Base-by-base conservation (phyloP, 2,888 invertebrate species). In the Periphyllus acericola region DNA sequence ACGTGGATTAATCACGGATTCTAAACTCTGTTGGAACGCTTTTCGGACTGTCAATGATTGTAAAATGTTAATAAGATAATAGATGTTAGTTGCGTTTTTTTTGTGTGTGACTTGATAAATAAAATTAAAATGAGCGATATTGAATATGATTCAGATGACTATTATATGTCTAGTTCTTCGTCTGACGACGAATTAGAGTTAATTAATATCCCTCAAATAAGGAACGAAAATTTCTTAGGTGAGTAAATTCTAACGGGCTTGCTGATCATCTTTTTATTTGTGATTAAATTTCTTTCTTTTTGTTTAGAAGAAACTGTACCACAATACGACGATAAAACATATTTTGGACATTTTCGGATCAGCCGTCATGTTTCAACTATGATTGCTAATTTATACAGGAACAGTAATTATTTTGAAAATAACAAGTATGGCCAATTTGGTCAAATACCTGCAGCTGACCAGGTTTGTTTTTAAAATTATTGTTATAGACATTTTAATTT, bases 161-260 rank as follows among this genome's bases (percentile, higher is more conserved):
- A 11, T 40, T n/a, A 25, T 75, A n/a, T 14, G n/a, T 40, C 40
- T n/a, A 75, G 40, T 75, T 75, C 74, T 75, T 75, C 74, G 0
- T 75, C 36, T n/a, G n/a, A n/a, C n/a, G n/a, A n/a, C n/a, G n/a
- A n/a, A n/a, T n/a, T n/a, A n/a, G n/a, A n/a, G n/a, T n/a, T 36
- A 40, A 40, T 75, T 75, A 40, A 36, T 75, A 75, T n/a, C 74
- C 74, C 25, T 40, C 25, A 75, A 75, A 75, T 40, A 75, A 75
- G n/a, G 36, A 75, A 75, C 11, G n/a, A 75, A 75, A 2, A n/a
- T 75, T 75, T 75, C 40, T n/a, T 40, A 40, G 74, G 74, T 75
- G 40, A 75, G 74, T n/a, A 40, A n/a, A 75, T 36, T 75, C n/a
- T n/a, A n/a, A n/a, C n/a, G n/a, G n/a, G 40, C 17, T 75, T n/a